Evolutionary conservation across 2,113 vertebrate genomes (phyloP).

Genomic region (Monarcha castaneiventris): DNA sequence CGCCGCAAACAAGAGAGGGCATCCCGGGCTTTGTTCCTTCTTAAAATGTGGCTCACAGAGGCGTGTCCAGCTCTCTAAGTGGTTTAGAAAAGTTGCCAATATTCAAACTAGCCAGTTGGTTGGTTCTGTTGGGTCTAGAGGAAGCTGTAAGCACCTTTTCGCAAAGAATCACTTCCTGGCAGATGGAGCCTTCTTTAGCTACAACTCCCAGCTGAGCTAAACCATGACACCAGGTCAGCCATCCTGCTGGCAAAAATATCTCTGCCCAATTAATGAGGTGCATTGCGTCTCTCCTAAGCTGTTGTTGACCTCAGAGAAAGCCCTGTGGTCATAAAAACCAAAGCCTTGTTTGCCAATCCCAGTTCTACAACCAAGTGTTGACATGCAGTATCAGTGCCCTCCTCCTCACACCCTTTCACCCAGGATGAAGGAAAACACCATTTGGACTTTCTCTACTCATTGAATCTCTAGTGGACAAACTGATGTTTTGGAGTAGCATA

Average conservation of each 20-base stretch:
- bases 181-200: no score
- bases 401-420: background rate
- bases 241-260: background rate
- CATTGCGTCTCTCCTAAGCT: background rate
- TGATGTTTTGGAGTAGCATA: background rate
- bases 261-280: background rate
- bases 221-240: background rate
- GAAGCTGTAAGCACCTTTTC: no score
- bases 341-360: background rate
- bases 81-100: no score
- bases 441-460: background rate
- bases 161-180: no score
- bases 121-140: no score
- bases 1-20: no score
- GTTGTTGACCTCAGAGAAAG: background rate
- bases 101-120: no score
- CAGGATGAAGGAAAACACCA: background rate
- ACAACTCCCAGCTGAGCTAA: no score
- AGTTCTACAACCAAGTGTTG: background rate
- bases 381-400: background rate
- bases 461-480: background rate
- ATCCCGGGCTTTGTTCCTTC: no score
- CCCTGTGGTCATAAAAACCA: background rate
- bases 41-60: no score
- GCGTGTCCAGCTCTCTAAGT: no score